Evolutionary conservation across 1,140 invertebrate species (phyloP).

Genomic region (Brachionus rubens): DNA sequence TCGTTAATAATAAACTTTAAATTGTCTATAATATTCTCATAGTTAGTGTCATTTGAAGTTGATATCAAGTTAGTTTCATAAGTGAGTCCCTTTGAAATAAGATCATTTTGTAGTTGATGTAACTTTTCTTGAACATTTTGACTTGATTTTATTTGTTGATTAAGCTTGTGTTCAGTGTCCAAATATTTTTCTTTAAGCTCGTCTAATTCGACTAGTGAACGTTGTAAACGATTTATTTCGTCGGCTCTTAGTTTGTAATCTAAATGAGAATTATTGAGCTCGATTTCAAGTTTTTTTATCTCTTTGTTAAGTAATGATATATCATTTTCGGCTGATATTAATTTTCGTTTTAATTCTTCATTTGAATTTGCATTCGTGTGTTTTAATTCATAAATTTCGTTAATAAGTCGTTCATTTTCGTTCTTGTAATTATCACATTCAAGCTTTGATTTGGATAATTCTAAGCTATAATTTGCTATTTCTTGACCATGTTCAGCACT

Average conservation of each 20-base stretch:
- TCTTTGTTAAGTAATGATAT: slow-evolving; percentile 12
- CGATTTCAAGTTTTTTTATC: slow-evolving; percentile 18
- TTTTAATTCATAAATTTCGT: slow-evolving; percentile 3
- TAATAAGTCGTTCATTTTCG: slow-evolving; percentile 17
- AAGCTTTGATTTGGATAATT: neutral
- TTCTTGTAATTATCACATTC: slow-evolving; percentile 36
- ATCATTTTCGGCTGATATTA: neutral
- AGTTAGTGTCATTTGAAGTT: neutral
- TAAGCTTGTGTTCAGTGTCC: neutral
- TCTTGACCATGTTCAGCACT: slow-evolving; percentile 2
- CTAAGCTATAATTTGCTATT: neutral
- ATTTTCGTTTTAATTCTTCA: slow-evolving; percentile 26
- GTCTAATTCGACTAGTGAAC: slow-evolving; percentile 1
- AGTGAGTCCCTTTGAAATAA: slow-evolving; percentile 19
- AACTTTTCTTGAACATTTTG: slow-evolving; percentile 26
- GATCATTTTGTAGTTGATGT: slow-evolving; percentile 37
- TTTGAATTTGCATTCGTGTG: neutral
- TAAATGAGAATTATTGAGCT: slow-evolving; percentile 2
- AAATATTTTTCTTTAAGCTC: slow-evolving; percentile 15
- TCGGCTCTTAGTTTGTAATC: slow-evolving; percentile 18
- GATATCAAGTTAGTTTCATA: slow-evolving; percentile 13
- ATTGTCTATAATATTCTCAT: slow-evolving; percentile 32
- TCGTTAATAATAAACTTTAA: slow-evolving; percentile 22
- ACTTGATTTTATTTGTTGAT: neutral
- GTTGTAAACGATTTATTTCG: slow-evolving; percentile 11